Percentiles rank a stretch among this genome's conserved stretches.
phyloP scores from a whole-genome alignment of 2,797 vertebrate genomes.

The Enteromius paludinosus region DNA sequence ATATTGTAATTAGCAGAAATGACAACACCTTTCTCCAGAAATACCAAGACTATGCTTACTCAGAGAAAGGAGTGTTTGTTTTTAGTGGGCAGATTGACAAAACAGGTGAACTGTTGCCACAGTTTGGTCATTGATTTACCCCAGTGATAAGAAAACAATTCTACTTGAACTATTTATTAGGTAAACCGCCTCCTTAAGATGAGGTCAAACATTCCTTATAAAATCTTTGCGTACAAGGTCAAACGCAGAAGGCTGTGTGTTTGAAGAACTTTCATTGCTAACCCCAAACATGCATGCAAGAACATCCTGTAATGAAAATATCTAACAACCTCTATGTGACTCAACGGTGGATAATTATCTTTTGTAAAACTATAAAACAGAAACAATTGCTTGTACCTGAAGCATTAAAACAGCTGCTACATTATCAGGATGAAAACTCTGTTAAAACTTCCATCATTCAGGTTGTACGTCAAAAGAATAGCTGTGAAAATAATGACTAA shows the following conservation, averaged over 20 bases:
- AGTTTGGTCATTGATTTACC: conserved; percentile 20
- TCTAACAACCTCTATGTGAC: conserved; percentile 12
- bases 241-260: conserved; percentile 39
- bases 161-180: conserved; percentile 22
- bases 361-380: not conserved
- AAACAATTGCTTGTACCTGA: conserved; percentile 14
- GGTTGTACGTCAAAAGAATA: conserved; percentile 2
- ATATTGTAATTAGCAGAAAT: conserved; percentile 68
- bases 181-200: conserved; percentile 21
- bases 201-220: conserved; percentile 29
- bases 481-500: conserved; percentile 27
- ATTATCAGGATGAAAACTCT: conserved; percentile 14
- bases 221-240: conserved; percentile 34
- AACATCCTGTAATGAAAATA: not conserved
- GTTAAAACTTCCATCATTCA: conserved; percentile 15
- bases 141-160: conserved; percentile 51
- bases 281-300: not conserved
- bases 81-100: conserved; percentile 59
- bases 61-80: conserved; percentile 66
- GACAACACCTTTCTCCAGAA: conserved; percentile 60
- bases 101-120: conserved; percentile 44
- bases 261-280: not conserved
- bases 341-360: not conserved
- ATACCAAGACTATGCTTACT: conserved; percentile 26
- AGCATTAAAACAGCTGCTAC: not conserved